Evolutionary conservation across 2,113 vertebrate genomes (phyloP).

Genomic region (Mohoua ochrocephala): DNA sequence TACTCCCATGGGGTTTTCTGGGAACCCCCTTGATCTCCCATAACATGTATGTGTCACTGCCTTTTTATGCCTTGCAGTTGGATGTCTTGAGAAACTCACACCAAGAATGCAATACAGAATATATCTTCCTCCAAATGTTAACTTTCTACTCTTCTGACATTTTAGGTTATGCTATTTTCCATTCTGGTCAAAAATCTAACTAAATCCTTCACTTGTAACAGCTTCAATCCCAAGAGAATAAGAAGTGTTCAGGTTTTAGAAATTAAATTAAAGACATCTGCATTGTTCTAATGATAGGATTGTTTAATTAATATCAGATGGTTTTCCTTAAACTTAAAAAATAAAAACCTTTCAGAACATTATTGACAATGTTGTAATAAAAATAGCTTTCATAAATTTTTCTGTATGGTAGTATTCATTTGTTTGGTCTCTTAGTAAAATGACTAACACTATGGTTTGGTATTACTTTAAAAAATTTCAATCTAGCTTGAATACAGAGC

Average conservation of each 20-base stretch:
- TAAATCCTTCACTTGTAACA: background rate
- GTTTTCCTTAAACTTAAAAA: background rate
- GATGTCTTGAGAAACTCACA: background rate
- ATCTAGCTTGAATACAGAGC: background rate
- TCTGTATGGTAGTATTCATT: background rate
- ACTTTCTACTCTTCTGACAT: background rate
- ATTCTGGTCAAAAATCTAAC: background rate
- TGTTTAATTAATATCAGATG: background rate
- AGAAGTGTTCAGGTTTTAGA: background rate
- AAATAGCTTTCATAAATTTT: background rate
- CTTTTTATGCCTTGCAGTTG: background rate
- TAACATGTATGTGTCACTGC: background rate
- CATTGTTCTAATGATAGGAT: background rate
- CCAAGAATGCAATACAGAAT: background rate
- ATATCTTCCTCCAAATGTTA: background rate
- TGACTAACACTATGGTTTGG: background rate
- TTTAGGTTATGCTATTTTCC: background rate
- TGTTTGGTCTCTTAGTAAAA: background rate
- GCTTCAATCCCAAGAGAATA: background rate
- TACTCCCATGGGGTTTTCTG: background rate
- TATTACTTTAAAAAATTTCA: background rate
- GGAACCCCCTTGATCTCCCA: background rate
- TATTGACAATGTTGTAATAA: background rate
- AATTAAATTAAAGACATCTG: background rate
- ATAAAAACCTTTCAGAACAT: background rate